A percentile compares a stretch with the other conserved stretches of the same genome.
phyloP scores from a whole-genome alignment of 2,888 invertebrate genomes.

The Ichneumoninae sp. region DNA sequence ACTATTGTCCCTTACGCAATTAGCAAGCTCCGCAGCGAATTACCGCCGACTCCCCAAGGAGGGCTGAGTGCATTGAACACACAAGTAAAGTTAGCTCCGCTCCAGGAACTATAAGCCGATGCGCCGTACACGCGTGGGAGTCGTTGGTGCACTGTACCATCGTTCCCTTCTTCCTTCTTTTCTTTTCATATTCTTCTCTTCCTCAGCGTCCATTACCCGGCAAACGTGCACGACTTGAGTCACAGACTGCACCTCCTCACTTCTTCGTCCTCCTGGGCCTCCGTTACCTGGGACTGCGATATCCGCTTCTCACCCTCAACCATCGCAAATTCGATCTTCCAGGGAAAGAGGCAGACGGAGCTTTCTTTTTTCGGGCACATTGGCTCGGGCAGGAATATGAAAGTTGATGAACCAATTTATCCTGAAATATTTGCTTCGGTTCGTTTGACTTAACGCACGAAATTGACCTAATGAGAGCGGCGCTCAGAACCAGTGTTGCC shows the following conservation, averaged over 20 bases:
- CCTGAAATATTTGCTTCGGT: neutral
- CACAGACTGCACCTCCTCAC: conserved; percentile 4
- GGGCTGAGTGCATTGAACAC: conserved; percentile 43
- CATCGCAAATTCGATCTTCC: neutral
- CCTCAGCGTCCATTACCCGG: conserved; percentile 21
- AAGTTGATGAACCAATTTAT: neutral
- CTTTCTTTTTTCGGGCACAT: neutral
- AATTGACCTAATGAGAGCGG: neutral
- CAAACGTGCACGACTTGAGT: conserved; percentile 39
- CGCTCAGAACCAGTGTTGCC: neutral
- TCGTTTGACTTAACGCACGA: neutral
- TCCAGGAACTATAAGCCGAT: conserved; percentile 11
- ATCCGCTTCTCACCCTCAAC: neutral
- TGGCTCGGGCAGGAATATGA: neutral
- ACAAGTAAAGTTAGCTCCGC: conserved; percentile 8
- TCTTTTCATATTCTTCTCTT: conserved; percentile 32
- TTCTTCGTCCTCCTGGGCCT: conserved; percentile 7
- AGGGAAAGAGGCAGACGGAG: neutral
- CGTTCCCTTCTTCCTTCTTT: neutral
- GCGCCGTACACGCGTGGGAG: conserved; percentile 17
- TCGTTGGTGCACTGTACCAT: neutral
- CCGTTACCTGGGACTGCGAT: conserved; percentile 3
- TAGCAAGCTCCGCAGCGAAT: conserved; percentile 58
- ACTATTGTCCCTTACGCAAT: conserved; percentile 61
- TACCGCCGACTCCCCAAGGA: conserved; percentile 8